phyloP scores from a whole-genome alignment of 2,797 vertebrate species.

The Psittacula derbiana region DNA sequence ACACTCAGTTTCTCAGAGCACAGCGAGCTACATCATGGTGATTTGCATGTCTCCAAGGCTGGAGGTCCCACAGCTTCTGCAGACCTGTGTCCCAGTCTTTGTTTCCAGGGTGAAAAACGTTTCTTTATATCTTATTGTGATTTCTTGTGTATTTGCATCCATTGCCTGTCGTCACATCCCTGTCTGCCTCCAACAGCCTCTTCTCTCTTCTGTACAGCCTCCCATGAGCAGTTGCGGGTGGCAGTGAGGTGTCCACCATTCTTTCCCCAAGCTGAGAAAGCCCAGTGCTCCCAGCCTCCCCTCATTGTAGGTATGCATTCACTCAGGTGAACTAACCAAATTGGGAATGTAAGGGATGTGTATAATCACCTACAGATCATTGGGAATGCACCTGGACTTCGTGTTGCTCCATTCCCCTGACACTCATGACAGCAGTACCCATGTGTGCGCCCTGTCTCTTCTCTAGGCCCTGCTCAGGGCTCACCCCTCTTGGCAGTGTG shows the following conservation, averaged over 20 bases:
- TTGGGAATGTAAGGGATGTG: rapidly evolving
- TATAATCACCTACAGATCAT: rapidly evolving
- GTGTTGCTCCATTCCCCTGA: rapidly evolving
- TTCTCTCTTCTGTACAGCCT: background rate
- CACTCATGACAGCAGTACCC: rapidly evolving
- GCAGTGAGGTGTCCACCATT: background rate
- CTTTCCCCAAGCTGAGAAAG: background rate
- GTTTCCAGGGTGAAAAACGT: background rate
- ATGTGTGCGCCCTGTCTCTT: background rate
- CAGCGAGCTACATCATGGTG: background rate
- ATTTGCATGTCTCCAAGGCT: background rate
- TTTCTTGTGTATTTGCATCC: background rate
- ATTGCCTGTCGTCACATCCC: background rate
- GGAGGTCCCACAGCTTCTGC: background rate
- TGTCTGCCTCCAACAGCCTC: background rate
- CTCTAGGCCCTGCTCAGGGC: background rate
- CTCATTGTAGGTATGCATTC: background rate
- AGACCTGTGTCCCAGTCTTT: background rate
- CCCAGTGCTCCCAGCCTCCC: too few relatives aligned
- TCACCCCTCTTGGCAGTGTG: background rate
- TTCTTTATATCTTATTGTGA: background rate
- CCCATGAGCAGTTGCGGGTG: background rate
- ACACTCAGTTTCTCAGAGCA: background rate
- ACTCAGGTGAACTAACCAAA: background rate
- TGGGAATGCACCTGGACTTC: background rate